phyloP scores from a whole-genome alignment of 2,888 invertebrate genomes.

The Drosophila melanosoma region DNA sequence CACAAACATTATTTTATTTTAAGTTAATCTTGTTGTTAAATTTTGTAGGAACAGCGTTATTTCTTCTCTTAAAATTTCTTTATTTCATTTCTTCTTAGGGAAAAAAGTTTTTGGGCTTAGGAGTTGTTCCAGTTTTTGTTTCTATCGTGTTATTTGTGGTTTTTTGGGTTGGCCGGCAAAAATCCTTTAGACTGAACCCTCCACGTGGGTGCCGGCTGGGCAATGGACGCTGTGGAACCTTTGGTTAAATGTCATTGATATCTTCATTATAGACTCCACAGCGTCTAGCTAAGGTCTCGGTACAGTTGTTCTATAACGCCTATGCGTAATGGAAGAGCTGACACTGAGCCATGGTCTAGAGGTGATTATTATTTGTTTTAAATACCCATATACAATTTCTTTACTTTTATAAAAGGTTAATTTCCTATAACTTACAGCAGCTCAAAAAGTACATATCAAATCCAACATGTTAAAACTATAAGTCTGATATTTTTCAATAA shows the following conservation, averaged over 20 bases:
- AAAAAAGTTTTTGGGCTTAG: neutral
- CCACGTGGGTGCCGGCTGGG: constrained; percentile 61
- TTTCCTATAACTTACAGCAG: neutral
- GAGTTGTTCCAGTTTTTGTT: neutral
- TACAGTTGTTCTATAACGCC: neutral
- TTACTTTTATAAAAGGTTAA: neutral
- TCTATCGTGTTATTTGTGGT: constrained; percentile 2
- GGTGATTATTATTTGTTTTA: constrained; percentile 12
- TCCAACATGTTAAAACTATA: neutral
- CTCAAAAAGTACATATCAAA: neutral
- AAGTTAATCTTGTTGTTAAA: neutral
- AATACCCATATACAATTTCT: neutral
- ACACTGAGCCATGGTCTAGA: constrained; percentile 51
- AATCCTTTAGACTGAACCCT: constrained; percentile 58
- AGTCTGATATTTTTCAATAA: neutral
- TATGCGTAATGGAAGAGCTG: neutral
- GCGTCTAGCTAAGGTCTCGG: constrained; percentile 48
- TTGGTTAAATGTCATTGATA: neutral
- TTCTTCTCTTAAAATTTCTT: neutral
- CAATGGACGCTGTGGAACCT: constrained; percentile 37
- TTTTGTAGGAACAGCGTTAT: neutral
- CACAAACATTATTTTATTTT: neutral
- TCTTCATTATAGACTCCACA: neutral
- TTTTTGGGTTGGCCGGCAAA: constrained; percentile 55
- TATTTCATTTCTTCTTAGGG: neutral